Evolutionary conservation across 2,113 vertebrate genomes (phyloP), one percentile per base, ranked within the genome.

Genomic region (Rhynchopsitta pachyrhyncha): DNA sequence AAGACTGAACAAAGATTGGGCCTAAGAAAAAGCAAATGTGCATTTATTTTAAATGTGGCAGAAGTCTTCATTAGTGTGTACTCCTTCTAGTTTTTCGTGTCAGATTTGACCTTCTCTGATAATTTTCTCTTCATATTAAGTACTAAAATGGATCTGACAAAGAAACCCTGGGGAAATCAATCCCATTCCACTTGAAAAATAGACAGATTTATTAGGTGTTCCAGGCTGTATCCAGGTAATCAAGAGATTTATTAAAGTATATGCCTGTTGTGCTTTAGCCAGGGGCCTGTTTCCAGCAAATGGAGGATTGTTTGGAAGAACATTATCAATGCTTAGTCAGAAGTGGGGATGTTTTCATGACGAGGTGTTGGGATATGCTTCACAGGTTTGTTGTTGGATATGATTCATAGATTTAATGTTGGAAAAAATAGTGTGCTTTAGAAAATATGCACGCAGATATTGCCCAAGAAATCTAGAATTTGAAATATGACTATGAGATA

Each of bases 81-180:
- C 47, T 62, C 47, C 9, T 94, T 57, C 42, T 62, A 92, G 90
- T 95, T 96, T 97, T 95, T 95, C 75, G 46, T 93, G 88, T 92
- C 90, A 86, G 63, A 86, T 94, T 92, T 96, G 82, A 96, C 90
- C 88, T 97, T 96, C 71, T 87, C 73, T 90, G 81, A 93, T 89
- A 94, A 92, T 97, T 96, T 96, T 93, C 92, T 96, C 64, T 91
- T 96, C 78, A 75, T 92, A 83, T 94, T 94, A 92, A 95, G 77
- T 93, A 63, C 93, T 91, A 57, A 97, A 96, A 67, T 5, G 62
- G 57, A 95, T 77, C 78, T 85, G 94, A 95, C 89, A 95, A 86
- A 93, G 71, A 86, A 96, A 87, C 77, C 93, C 89, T 67, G 78
- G 89, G 90, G 95, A 98, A 96, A 97, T 98, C 93, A 96, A 89